These are phyloP conservation scores for Leptodactylus fuscus DNA, from an alignment of 2,113 vertebrate species.

Conservation along the genomic window DNA sequence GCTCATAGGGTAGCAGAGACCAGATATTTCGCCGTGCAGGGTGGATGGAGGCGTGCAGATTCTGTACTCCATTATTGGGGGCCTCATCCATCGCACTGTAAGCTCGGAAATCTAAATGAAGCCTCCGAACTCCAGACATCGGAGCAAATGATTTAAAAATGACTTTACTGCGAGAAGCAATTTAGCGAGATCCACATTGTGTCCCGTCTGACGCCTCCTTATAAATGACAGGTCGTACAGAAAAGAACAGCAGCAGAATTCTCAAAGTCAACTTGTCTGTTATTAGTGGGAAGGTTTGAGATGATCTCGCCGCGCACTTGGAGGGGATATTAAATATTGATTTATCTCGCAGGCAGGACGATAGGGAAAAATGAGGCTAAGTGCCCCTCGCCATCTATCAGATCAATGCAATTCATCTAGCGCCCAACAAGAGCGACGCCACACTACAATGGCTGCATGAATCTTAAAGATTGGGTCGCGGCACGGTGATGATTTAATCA, in stretches of 20 bases:
- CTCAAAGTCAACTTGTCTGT: background rate
- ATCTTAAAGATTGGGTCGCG: slow-evolving; percentile 63
- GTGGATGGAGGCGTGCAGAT: background rate
- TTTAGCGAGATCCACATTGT: slow-evolving; percentile 60
- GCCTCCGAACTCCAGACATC: background rate
- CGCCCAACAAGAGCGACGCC: slow-evolving; percentile 77
- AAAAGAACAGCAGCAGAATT: slow-evolving; percentile 71
- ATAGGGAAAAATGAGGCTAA: slow-evolving; percentile 81
- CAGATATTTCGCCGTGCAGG: too few relatives aligned
- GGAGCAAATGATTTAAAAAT: slow-evolving; percentile 60
- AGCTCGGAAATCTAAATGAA: background rate
- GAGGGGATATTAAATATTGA: slow-evolving; percentile 90
- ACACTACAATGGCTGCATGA: slow-evolving; percentile 68
- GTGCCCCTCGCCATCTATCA: slow-evolving; percentile 80
- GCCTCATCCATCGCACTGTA: background rate
- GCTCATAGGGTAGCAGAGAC: too few relatives aligned
- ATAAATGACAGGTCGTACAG: slow-evolving; percentile 65
- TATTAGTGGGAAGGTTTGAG: slow-evolving; percentile 73
- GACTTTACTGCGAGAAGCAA: slow-evolving; percentile 65
- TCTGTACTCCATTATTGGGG: background rate
- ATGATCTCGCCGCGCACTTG: slow-evolving; percentile 82
- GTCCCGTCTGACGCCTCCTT: slow-evolving; percentile 66
- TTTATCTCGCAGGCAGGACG: slow-evolving; percentile 84
- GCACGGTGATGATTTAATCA: slow-evolving; percentile 58
- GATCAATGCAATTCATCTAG: slow-evolving; percentile 81